Evolutionary conservation across 2,113 vertebrate species (phyloP).

Genomic region (Otocyon megalotis): DNA sequence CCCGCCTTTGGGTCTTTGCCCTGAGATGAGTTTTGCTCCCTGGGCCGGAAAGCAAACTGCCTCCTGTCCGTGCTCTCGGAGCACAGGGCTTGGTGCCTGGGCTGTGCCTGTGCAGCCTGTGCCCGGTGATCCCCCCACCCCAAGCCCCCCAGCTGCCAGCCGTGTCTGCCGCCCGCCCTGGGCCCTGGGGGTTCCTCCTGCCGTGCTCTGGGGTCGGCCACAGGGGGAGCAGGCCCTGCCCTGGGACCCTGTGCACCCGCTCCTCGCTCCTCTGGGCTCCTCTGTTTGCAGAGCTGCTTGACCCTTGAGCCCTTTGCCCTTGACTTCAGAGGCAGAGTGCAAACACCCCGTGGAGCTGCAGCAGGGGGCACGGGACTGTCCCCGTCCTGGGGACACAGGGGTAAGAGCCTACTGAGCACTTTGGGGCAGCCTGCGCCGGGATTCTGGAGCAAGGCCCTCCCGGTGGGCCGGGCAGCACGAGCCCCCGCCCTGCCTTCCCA

Average conservation of each 20-base stretch:
- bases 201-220: too few relatives aligned
- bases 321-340: not conserved
- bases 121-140: not conserved
- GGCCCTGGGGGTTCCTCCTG: too few relatives aligned
- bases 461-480: too few relatives aligned
- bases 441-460: too few relatives aligned
- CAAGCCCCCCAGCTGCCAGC: not conserved
- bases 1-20: not conserved
- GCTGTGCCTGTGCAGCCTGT: rapidly evolving
- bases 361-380: rapidly evolving
- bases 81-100: too few relatives aligned
- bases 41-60: not conserved
- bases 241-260: not conserved
- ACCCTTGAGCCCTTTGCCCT: not conserved
- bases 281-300: not conserved
- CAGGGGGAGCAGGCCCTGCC: too few relatives aligned
- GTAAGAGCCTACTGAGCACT: not conserved
- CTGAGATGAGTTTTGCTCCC: not conserved
- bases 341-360: too few relatives aligned
- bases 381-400: rapidly evolving
- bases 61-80: rapidly evolving
- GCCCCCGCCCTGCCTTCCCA: too few relatives aligned
- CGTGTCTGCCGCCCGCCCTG: too few relatives aligned
- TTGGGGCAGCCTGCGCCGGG: not conserved
- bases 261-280: not conserved